Evolutionary conservation across 2,797 vertebrate species (phyloP).

Genomic region (Sphaeramia orbicularis): DNA sequence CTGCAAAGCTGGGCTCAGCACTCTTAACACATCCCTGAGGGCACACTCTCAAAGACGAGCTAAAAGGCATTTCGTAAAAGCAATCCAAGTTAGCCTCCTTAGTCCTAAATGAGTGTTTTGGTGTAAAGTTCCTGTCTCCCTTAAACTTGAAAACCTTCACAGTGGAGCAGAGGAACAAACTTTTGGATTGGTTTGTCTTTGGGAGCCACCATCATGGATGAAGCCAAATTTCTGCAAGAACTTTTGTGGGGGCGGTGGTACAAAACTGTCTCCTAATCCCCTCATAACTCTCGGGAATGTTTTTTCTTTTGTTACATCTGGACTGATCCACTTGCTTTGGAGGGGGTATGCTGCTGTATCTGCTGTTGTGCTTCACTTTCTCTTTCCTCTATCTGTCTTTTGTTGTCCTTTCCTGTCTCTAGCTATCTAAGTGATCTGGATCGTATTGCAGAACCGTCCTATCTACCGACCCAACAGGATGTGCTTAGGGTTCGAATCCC

Average conservation of each 20-base stretch:
- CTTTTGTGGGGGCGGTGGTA: slow-evolving; percentile 35
- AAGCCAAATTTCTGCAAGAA: slow-evolving; percentile 59
- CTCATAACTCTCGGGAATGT: slow-evolving; percentile 64
- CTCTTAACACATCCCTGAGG: slow-evolving; percentile 67
- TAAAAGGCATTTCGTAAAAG: background rate
- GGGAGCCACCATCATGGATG: slow-evolving; percentile 70
- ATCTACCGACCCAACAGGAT: slow-evolving; percentile 90
- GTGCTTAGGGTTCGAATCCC: slow-evolving; percentile 91
- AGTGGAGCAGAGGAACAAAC: background rate
- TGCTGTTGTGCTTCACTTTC: slow-evolving; percentile 77
- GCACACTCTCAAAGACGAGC: slow-evolving; percentile 64
- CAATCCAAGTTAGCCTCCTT: slow-evolving; percentile 16
- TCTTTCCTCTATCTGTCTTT: slow-evolving; percentile 65
- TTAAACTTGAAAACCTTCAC: slow-evolving; percentile 18
- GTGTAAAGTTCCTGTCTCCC: slow-evolving; percentile 11
- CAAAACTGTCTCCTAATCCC: slow-evolving; percentile 39
- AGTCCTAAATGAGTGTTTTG: slow-evolving; percentile 28
- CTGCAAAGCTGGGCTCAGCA: slow-evolving; percentile 61
- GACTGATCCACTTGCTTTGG: slow-evolving; percentile 67
- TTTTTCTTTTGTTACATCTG: slow-evolving; percentile 61
- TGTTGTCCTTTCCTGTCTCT: slow-evolving; percentile 73
- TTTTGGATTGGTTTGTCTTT: slow-evolving; percentile 53
- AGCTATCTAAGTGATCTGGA: slow-evolving; percentile 91
- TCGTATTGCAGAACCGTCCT: slow-evolving; percentile 86
- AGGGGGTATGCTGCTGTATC: slow-evolving; percentile 66